These are phyloP conservation scores for Engraulis encrasicolus DNA, from an alignment of 2,113 vertebrate species.

Conservation along the genomic window DNA sequence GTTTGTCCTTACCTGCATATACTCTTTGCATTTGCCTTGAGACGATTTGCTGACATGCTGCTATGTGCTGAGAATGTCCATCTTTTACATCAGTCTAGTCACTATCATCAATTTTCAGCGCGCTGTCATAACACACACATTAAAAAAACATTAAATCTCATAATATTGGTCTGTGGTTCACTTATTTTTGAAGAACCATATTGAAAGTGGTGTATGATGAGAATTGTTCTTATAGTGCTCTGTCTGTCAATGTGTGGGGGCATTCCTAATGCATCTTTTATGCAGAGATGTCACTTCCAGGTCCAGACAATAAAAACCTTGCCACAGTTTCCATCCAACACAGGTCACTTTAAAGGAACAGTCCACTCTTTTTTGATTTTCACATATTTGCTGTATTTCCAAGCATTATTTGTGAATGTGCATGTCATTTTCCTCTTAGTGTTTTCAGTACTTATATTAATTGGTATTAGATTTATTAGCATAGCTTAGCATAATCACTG, in stretches of 20 bases:
- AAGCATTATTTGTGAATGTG: too few relatives aligned
- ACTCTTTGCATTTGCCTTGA: neutral
- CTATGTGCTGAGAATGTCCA: neutral
- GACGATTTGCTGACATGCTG: neutral
- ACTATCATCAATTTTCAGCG: neutral
- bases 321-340: too few relatives aligned
- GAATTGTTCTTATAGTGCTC: neutral
- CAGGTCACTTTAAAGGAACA: too few relatives aligned
- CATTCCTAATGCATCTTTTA: conserved; percentile 3
- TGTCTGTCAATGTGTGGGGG: conserved; percentile 1
- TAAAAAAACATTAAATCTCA: neutral
- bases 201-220: neutral
- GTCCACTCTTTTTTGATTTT: too few relatives aligned
- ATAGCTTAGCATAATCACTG: too few relatives aligned
- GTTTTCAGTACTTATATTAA: too few relatives aligned
- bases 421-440: too few relatives aligned
- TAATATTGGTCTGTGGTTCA: neutral
- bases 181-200: neutral
- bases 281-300: too few relatives aligned
- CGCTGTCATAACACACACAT: neutral
- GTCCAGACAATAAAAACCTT: too few relatives aligned
- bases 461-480: too few relatives aligned
- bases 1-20: neutral
- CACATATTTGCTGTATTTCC: too few relatives aligned
- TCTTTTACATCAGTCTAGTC: neutral